phyloP scores from a whole-genome alignment of 2,888 invertebrate genomes.

The Horisme vitalbata region DNA sequence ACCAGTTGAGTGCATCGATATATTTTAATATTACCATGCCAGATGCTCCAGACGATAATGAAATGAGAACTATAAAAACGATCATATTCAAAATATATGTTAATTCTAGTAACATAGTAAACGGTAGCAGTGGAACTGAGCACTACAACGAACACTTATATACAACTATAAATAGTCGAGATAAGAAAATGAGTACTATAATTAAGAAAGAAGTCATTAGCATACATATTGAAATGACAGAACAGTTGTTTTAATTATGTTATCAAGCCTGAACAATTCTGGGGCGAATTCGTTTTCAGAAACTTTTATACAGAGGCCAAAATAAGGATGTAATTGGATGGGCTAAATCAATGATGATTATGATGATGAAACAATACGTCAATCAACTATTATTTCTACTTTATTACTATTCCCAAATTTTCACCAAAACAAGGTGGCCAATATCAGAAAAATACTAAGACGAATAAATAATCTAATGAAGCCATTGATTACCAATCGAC shows the following conservation, averaged over 20 bases:
- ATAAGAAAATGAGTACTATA: slow-evolving; percentile 39
- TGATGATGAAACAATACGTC: too few relatives aligned
- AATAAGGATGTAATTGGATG: too few relatives aligned
- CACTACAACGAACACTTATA: slow-evolving; percentile 42
- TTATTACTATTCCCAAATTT: too few relatives aligned
- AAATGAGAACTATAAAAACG: slow-evolving; percentile 32
- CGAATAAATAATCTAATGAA: slow-evolving; percentile 7
- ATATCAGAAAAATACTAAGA: too few relatives aligned
- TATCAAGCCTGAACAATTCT: slow-evolving; percentile 18
- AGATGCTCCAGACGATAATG: slow-evolving; percentile 35
- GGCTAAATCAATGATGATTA: too few relatives aligned
- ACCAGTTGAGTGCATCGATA: slow-evolving; percentile 30
- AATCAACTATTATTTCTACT: too few relatives aligned
- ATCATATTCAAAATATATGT: slow-evolving; percentile 25
- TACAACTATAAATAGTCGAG: slow-evolving; percentile 39
- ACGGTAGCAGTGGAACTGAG: slow-evolving; percentile 26
- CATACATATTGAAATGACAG: slow-evolving; percentile 31
- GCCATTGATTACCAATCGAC: slow-evolving; percentile 10
- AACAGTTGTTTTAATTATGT: slow-evolving; percentile 24
- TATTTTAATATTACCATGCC: slow-evolving; percentile 32
- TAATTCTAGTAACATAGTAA: slow-evolving; percentile 18
- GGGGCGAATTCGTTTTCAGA: too few relatives aligned
- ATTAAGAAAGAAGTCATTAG: slow-evolving; percentile 31
- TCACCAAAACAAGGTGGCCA: too few relatives aligned
- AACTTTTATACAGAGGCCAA: too few relatives aligned